phyloP scores from a whole-genome alignment of 2,888 invertebrate genomes.

The Psylliodes chrysocephalus region DNA sequence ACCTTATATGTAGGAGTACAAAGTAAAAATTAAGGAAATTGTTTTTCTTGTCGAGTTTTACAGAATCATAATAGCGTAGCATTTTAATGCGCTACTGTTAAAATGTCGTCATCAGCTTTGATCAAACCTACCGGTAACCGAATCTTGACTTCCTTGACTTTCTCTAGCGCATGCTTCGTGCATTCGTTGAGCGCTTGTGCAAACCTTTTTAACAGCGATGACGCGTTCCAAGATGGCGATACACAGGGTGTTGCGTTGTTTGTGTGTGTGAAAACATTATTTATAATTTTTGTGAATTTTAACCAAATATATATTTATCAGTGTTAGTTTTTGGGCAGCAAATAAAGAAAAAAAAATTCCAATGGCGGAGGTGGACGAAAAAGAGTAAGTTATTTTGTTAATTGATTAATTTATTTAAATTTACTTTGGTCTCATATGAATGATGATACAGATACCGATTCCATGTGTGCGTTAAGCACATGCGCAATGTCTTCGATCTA shows the following conservation, averaged over 20 bases:
- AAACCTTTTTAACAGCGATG: constrained; percentile 35
- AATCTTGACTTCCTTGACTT: neutral
- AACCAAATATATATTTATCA: constrained; percentile 10
- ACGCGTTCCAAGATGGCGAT: constrained; percentile 52
- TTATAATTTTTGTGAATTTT: constrained; percentile 33
- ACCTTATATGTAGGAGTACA: no score
- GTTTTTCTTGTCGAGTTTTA: no score
- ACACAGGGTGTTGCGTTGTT: constrained; percentile 53
- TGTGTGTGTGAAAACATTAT: constrained; percentile 40
- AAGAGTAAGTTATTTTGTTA: constrained; percentile 39
- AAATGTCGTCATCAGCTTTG: no score
- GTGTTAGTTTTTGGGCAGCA: constrained; percentile 11
- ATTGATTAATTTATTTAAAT: constrained; percentile 38
- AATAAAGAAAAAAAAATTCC: constrained; percentile 10
- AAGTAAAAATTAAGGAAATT: no score
- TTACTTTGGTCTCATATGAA: constrained; percentile 39
- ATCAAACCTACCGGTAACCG: neutral
- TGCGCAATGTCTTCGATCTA: constrained; percentile 42
- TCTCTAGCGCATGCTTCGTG: constrained; percentile 32
- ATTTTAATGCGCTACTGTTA: no score
- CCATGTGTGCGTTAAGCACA: constrained; percentile 42
- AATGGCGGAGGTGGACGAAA: constrained; percentile 37
- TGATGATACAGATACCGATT: constrained; percentile 41
- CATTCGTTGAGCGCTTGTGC: constrained; percentile 36
- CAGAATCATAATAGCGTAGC: no score